Conservation (phyloP, 2,113 vertebrate genomes). For the Podiceps cristatus region DNA sequence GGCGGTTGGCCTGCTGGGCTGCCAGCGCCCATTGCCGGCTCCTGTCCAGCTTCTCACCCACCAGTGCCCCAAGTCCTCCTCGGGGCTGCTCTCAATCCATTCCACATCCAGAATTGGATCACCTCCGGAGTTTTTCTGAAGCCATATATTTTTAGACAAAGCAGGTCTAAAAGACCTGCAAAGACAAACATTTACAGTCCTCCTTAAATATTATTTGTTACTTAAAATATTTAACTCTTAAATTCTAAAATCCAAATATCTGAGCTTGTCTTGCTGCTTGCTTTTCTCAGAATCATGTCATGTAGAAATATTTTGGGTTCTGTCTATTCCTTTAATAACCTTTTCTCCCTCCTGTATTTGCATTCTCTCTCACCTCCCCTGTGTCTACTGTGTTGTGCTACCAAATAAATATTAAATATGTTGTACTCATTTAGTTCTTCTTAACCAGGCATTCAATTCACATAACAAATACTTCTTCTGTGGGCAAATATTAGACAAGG, state of each 20-base stretch:
- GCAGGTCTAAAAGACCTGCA: no score
- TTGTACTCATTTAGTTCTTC: conserved; percentile 36
- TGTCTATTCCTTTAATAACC: neutral
- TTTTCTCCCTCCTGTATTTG: conserved; percentile 15
- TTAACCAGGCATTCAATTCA: conserved; percentile 30
- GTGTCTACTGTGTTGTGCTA: neutral
- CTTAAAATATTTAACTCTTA: neutral
- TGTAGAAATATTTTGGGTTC: neutral
- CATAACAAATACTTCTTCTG: conserved; percentile 32
- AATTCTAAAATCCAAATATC: neutral
- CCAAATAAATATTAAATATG: conserved; percentile 68
- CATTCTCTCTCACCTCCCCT: neutral
- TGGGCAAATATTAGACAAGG: conserved; percentile 57
- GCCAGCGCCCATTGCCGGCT: no score
- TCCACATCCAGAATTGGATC: neutral
- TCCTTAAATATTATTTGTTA: neutral
- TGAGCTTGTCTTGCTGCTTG: neutral
- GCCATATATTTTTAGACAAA: neutral
- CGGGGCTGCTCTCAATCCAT: no score
- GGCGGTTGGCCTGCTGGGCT: no score
- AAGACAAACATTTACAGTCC: neutral
- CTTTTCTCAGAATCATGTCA: neutral
- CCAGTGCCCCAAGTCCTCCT: no score
- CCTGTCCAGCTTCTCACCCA: no score
- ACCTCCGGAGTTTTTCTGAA: neutral